These are phyloP conservation scores for Sparus aurata DNA, from an alignment of 2,797 vertebrate genomes.

Conservation along the genomic window DNA sequence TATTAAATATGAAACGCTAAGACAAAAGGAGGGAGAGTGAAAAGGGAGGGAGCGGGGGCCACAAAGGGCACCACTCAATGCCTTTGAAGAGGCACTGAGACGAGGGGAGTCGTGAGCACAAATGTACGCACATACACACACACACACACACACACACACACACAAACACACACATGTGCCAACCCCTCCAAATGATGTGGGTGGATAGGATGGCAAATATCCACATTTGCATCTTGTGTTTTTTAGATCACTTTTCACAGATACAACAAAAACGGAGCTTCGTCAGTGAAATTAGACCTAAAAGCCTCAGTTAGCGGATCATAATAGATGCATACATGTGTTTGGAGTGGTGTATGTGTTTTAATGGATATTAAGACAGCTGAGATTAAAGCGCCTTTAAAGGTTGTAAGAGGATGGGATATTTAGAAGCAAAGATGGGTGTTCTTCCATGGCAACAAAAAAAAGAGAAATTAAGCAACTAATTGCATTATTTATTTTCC, in stretches of 20 bases:
- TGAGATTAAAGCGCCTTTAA: constrained; percentile 75
- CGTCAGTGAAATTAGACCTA: constrained; percentile 67
- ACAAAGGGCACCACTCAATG: constrained; percentile 82
- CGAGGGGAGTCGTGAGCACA: constrained; percentile 75
- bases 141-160: constrained; percentile 33
- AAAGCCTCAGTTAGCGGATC: constrained; percentile 67
- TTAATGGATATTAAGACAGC: constrained; percentile 64
- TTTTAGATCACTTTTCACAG: constrained; percentile 65
- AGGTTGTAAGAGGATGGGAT: constrained; percentile 29
- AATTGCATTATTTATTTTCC: constrained; percentile 32
- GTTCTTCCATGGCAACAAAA: constrained; percentile 35
- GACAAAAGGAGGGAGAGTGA: constrained; percentile 85
- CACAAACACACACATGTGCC: neutral
- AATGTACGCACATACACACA: constrained; percentile 59
- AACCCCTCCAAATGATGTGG: constrained; percentile 67
- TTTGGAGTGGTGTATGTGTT: constrained; percentile 59
- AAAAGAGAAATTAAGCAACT: constrained; percentile 36
- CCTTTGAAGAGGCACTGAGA: constrained; percentile 86
- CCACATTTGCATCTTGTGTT: constrained; percentile 78
- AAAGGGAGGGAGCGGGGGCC: constrained; percentile 75
- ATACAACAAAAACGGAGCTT: constrained; percentile 73
- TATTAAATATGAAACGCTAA: constrained; percentile 89
- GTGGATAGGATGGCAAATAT: constrained; percentile 67
- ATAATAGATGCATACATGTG: constrained; percentile 57
- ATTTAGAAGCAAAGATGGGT: constrained; percentile 13